phyloP scores from a whole-genome alignment of 2,797 vertebrate genomes.

The Gymnocypris eckloni region DNA sequence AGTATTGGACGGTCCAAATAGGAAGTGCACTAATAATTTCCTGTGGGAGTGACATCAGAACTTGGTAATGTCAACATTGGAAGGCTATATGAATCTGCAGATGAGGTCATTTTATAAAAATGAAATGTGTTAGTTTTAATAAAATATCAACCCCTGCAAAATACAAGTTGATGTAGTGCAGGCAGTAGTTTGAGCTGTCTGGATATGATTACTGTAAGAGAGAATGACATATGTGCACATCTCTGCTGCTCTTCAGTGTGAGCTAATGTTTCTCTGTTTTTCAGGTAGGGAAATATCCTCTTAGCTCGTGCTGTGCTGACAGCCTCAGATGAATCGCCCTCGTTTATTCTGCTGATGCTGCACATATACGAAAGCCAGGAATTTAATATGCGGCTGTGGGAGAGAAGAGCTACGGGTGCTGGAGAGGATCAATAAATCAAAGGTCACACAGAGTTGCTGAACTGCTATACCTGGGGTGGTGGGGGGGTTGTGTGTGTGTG shows the following conservation, averaged over 20 bases:
- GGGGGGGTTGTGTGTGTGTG: neutral
- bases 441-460: constrained; percentile 64
- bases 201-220: constrained; percentile 43
- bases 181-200: constrained; percentile 21
- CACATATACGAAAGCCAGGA: constrained; percentile 64
- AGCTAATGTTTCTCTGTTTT: constrained; percentile 66
- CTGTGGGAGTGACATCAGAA: constrained; percentile 47
- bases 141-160: neutral
- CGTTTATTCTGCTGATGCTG: constrained; percentile 71
- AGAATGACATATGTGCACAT: constrained; percentile 63
- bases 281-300: constrained; percentile 63
- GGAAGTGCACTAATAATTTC: constrained; percentile 62
- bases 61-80: neutral
- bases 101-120: neutral
- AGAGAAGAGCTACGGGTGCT: constrained; percentile 48
- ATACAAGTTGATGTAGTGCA: neutral
- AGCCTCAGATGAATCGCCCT: constrained; percentile 73
- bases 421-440: constrained; percentile 76
- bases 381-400: constrained; percentile 62
- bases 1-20: constrained; percentile 55
- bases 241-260: constrained; percentile 56
- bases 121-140: neutral
- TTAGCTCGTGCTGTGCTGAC: constrained; percentile 71
- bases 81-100: neutral
- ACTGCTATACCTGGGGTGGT: constrained; percentile 2